Evolutionary conservation across 1,140 invertebrate species (phyloP).

Genomic region (Aphis gossypii): DNA sequence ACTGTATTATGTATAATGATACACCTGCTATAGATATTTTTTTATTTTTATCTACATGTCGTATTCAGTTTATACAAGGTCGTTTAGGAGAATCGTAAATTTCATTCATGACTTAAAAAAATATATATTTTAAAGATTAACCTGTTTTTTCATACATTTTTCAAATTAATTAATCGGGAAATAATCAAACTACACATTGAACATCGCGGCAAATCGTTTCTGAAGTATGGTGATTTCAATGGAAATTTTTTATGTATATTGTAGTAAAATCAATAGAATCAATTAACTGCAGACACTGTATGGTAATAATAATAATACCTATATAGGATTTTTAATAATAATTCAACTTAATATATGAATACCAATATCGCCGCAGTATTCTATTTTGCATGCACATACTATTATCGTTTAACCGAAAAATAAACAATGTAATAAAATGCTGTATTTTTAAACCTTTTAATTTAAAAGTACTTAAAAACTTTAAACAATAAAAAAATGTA

Average conservation of each 20-base stretch:
- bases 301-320: background rate
- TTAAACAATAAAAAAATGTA: constrained; percentile 18
- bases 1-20: too few relatives aligned
- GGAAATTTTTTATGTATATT: background rate
- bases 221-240: background rate
- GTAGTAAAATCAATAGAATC: background rate
- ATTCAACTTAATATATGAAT: background rate
- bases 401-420: background rate
- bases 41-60: background rate
- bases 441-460: background rate
- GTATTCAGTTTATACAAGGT: background rate
- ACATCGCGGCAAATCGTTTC: background rate
- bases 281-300: background rate
- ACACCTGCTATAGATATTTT: background rate
- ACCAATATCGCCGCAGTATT: background rate
- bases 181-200: background rate
- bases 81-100: background rate
- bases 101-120: background rate
- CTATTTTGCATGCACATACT: background rate
- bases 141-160: background rate
- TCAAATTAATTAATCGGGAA: background rate
- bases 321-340: background rate
- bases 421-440: background rate
- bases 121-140: background rate
- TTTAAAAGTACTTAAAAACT: background rate